Base-by-base conservation (phyloP, 2,888 invertebrate genomes). In the Drosophila sordidapex region DNA sequence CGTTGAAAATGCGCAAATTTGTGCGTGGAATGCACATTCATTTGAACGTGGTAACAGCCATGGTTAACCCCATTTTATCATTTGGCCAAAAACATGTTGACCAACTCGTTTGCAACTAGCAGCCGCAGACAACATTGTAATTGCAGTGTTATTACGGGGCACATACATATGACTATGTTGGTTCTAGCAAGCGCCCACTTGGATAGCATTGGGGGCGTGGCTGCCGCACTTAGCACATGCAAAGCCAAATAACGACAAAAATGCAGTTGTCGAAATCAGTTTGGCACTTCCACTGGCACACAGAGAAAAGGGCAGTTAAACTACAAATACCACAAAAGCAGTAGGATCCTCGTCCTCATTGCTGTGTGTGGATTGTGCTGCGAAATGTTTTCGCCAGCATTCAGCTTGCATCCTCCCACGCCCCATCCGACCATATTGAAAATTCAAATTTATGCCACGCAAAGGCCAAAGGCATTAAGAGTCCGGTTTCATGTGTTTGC, bases 371-470 rank as follows among this genome's bases (percentile, higher is more conserved):
- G 54, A 53, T 51, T 63, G 63, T 43, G 48, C 40, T 59, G 57
- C 59, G 43, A 77, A 82, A 71, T 79, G 82, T 52, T 70, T 75
- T 79, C 53, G 70, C 70, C 21, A 63, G 40, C 21, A 58, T n/a
- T 62, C 71, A 25, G 46, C 4, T 15, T 4, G 25, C 21, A 4
- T 15, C 15, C 46, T 15, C 4, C 13, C 21, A 25, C 62, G 52
- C 40, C 36, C 36, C 21, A 25, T 2, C 31, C 36, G 67, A 48
- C 65, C 70, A 67, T 82, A 87, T 72, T 78, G 81, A 73, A 88
- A 83, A 85, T 88, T 78, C 78, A 86, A 86, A 85, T 85, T 85
- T 85, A 85, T 85, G 79, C 89, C 69, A 70, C 68, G 70, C 62
- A 60, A 51, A 72, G 70, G 72, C 72, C 82, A 71, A 74, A 82